Evolutionary conservation across 2,888 invertebrate species (phyloP).

Genomic region (Junonia oenone): DNA sequence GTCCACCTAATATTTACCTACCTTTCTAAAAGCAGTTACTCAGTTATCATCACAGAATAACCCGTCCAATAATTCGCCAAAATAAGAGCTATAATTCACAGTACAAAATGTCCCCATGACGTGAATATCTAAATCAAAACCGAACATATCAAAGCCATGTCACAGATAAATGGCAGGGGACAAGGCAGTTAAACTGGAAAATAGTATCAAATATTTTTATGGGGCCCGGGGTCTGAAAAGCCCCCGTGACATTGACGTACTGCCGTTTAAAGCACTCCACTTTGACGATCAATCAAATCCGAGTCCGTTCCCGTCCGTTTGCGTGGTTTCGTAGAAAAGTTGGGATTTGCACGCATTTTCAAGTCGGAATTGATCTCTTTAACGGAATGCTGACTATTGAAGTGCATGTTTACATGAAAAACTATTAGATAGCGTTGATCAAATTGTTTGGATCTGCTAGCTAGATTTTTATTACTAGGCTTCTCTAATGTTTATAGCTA

Average conservation of each 20-base stretch:
- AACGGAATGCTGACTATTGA: neutral
- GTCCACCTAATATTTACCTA: no score
- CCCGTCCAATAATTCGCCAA: no score
- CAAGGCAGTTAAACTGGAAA: constrained; percentile 11
- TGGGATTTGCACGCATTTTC: neutral
- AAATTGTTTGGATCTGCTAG: no score
- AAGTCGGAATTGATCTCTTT: neutral
- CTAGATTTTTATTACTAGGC: no score
- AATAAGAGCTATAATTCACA: no score
- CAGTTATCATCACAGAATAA: no score
- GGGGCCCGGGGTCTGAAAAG: constrained; percentile 3
- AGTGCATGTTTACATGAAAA: no score
- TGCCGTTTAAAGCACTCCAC: constrained; percentile 5
- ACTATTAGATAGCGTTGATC: no score
- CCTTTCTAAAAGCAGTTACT: no score
- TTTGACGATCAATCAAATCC: constrained; percentile 9
- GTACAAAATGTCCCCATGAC: neutral
- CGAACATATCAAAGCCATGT: neutral
- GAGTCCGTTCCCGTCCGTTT: neutral
- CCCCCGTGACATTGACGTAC: constrained; percentile 7
- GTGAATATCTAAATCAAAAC: neutral
- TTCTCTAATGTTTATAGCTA: no score
- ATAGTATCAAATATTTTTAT: constrained; percentile 19
- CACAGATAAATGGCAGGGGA: constrained; percentile 5
- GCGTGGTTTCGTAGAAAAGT: neutral